Evolutionary conservation across 37 sponge, comb jelly and placozoan species (phyloP).

Genomic region (Aphrocallistes beatrix): DNA sequence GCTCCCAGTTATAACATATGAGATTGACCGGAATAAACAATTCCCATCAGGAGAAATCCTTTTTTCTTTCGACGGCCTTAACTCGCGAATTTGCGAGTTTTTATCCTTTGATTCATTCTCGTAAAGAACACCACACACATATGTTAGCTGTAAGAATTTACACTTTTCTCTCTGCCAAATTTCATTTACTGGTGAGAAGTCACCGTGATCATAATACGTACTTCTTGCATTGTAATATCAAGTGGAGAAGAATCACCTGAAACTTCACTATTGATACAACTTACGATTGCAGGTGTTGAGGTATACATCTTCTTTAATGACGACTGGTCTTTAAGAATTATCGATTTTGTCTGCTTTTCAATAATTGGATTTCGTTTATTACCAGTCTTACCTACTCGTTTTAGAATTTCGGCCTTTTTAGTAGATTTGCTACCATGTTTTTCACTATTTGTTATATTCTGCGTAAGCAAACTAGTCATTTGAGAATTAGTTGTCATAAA

Average conservation of each 20-base stretch:
- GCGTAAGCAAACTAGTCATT: background rate
- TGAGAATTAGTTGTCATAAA: background rate
- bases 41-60: background rate
- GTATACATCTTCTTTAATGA: background rate
- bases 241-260: background rate
- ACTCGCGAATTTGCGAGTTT: background rate
- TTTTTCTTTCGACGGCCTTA: conserved; percentile 16
- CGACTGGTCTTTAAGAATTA: background rate
- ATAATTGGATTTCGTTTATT: background rate
- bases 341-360: background rate
- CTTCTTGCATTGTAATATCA: background rate
- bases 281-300: background rate
- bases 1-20: background rate
- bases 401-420: background rate
- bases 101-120: background rate
- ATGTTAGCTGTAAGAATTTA: conserved; percentile 14
- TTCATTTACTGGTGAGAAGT: background rate
- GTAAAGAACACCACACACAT: conserved; percentile 12
- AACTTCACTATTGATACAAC: background rate
- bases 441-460: too few relatives aligned
- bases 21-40: conserved; percentile 7
- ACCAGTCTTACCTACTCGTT: background rate
- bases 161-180: background rate
- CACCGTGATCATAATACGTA: conserved; percentile 16
- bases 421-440: background rate